phyloP scores from a whole-genome alignment of 2,113 vertebrate genomes.

The Pristiophorus japonicus region DNA sequence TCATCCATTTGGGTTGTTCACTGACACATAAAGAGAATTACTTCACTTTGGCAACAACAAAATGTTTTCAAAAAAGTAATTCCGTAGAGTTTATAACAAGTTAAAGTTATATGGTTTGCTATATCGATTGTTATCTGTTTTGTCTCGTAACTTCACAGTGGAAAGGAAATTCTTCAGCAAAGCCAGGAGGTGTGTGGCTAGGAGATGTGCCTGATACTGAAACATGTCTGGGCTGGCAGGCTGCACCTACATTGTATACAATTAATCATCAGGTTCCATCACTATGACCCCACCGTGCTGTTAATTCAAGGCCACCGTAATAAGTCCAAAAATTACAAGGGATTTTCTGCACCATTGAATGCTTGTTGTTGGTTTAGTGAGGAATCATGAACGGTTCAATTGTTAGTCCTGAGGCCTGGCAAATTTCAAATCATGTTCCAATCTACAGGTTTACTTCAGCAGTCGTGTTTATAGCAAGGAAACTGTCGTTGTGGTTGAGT shows the following conservation, averaged over 20 bases:
- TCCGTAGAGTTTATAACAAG: neutral
- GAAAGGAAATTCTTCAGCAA: constrained; percentile 9
- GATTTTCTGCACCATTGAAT: neutral
- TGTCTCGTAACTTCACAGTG: neutral
- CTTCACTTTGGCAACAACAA: neutral
- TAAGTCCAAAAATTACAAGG: neutral
- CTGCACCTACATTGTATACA: too few species aligned
- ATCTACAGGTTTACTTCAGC: neutral
- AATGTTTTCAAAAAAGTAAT: neutral
- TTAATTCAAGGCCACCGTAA: neutral
- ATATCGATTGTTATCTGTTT: neutral
- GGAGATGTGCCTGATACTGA: neutral
- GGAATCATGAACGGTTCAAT: neutral
- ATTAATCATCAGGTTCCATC: neutral
- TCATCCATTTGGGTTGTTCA: neutral
- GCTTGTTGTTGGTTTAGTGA: neutral
- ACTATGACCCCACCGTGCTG: neutral
- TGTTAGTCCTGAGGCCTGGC: neutral
- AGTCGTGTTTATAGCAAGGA: neutral
- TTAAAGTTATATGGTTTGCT: neutral
- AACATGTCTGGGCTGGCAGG: neutral
- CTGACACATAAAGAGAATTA: neutral
- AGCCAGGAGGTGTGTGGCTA: neutral
- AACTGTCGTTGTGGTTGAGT: neutral
- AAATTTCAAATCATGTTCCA: too few species aligned